Base-by-base conservation (phyloP, 2,888 invertebrate genomes). In the Brenthis ino region DNA sequence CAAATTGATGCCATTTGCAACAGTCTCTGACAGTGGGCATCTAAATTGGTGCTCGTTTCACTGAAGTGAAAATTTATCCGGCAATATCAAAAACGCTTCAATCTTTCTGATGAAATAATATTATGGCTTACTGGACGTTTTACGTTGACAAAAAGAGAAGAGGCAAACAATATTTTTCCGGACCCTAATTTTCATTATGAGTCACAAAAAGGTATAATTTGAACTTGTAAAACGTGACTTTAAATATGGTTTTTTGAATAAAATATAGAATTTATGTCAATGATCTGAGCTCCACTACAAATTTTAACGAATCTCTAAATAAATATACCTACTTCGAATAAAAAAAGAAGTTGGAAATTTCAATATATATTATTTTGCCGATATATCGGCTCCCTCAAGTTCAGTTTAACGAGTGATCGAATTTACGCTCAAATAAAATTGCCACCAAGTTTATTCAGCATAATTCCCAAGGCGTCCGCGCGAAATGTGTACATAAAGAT, bases 31-130 rank as follows among this genome's bases (percentile, higher is more conserved):
- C 70, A 70, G 55, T 57, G 64, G 70, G 54, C 61, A 43, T 63
- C 67, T 67, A 63, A 64, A 70, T 61, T 56, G 64, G 67, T 43
- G 57, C 54, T 58, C 67, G 67, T 65, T 65, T 57, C 60, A 58
- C 56, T 61, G 58, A 70, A 70, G 67, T 67, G 70, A 65, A 70
- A 67, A 70, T 67, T 70, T 67, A 70, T 67, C 67, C 64, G 70
- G 64, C 67, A 65, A 70, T 67, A 67, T 70, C 60, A 51, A 65
- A 65, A 65, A 65, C 57, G 14, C 33, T 65, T 65, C 63, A 63
- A 63, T 63, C 56, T 65, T 14, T 57, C 16, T 20, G 33, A 64
- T 64, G 47, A 55, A 37, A 57, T 57, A 57, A 57, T 50, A 65
- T 57, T 65, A 57, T 65, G 37, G 37, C 43, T 20, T 37, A 51